phyloP scores from a whole-genome alignment of 2,888 invertebrate species.

The Tyria jacobaeae region DNA sequence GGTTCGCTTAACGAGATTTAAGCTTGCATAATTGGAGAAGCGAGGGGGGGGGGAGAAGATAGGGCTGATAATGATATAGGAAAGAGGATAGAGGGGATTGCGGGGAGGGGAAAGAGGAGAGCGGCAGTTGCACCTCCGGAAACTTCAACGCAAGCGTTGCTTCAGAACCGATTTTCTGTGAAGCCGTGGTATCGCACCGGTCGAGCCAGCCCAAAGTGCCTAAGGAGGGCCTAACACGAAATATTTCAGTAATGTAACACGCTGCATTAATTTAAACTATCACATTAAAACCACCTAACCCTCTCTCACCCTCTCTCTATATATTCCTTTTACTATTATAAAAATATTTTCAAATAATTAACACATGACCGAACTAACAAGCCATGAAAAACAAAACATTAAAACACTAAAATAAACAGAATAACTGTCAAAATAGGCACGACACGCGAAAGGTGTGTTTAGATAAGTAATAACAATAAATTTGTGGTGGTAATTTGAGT shows the following conservation, averaged over 20 bases:
- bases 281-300: conserved; percentile 3
- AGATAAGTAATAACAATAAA: conserved; percentile 74
- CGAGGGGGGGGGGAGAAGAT: too few relatives aligned
- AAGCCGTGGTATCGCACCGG: too few relatives aligned
- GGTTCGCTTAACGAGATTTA: too few relatives aligned
- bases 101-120: too few relatives aligned
- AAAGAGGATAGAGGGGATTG: too few relatives aligned
- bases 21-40: too few relatives aligned
- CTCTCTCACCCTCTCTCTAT: background rate
- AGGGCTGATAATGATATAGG: too few relatives aligned
- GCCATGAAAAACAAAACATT: conserved; percentile 13
- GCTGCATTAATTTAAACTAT: background rate
- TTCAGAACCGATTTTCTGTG: too few relatives aligned
- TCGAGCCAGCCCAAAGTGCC: too few relatives aligned
- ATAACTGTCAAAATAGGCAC: conserved; percentile 45
- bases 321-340: background rate
- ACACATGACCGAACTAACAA: conserved; percentile 3
- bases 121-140: too few relatives aligned
- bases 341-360: conserved; percentile 4
- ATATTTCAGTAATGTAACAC: background rate
- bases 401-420: conserved; percentile 39
- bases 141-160: too few relatives aligned
- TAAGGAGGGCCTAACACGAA: background rate
- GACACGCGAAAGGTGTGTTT: conserved; percentile 70
- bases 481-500: conserved; percentile 69